Base-by-base conservation (phyloP, 2,113 vertebrate species). In the Cygnus atratus region DNA sequence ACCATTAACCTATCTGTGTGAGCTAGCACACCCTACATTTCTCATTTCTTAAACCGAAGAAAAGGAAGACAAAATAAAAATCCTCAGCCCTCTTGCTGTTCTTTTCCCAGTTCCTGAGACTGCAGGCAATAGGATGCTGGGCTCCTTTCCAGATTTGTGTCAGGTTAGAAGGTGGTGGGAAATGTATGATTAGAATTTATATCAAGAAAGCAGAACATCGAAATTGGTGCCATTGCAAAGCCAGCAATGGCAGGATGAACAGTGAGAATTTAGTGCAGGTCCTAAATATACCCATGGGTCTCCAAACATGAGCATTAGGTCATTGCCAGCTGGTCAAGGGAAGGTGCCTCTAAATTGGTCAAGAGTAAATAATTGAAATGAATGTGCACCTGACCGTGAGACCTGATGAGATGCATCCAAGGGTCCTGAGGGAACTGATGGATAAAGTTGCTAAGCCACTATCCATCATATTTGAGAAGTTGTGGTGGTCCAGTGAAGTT, bases 1-100 rank as follows among this genome's bases (percentile, higher is more conserved):
- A 84, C 77, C 87, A 89, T 92, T 93, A 95, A 95, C 91, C 88
- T 93, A 73, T 58, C 67, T 86, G 50, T 88, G 79, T 80, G 63
- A 92, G 68, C 72, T 55, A 75, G 76, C 52, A 58, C 52, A 29
- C 61, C 2, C 8, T 71, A 41, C 26, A 1, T 1, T 84, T 81
- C 70, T 87, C 37, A 91, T 92, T 92, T 94, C 87, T 57, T 81
- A 50, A 81, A 68, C 46, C 22, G 70, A 73, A 75, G 73, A n/a
- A 73, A 84, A 81, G 29, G 18, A 90, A 82, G 25, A 73, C 17
- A 44, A 33, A 77, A 81, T 22, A 78, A 22, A 65, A 76, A 52
- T 66, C 44, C n/a, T 90, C 65, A 84, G 12, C 22, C 35, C 5
- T 21, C 6, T 73, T 66, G 18, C 29, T 62, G 11, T 29, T 41